Evolutionary conservation across 2,888 invertebrate genomes (phyloP).

Genomic region (Eumacrocentrus americanus): DNA sequence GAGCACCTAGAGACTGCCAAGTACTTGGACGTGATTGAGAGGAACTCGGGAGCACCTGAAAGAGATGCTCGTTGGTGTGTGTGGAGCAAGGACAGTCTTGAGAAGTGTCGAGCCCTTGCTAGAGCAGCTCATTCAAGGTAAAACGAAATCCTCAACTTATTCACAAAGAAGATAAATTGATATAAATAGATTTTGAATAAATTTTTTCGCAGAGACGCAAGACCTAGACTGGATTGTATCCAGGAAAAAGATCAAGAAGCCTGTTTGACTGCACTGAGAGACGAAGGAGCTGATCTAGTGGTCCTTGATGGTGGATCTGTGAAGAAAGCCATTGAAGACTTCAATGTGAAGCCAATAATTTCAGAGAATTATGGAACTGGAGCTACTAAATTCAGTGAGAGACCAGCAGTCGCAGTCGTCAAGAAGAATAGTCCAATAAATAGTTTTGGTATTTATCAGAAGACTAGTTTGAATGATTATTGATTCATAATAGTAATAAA

Average conservation of each 20-base stretch:
- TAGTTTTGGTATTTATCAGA: constrained; percentile 58
- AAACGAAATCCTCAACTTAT: neutral
- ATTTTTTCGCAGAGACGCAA: constrained; percentile 69
- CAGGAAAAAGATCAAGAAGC: constrained; percentile 68
- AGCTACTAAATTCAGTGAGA: constrained; percentile 63
- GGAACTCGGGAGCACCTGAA: constrained; percentile 74
- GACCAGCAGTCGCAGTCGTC: constrained; percentile 70
- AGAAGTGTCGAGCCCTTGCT: constrained; percentile 70
- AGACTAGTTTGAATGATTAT: neutral
- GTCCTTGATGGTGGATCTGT: constrained; percentile 71
- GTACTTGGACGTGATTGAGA: constrained; percentile 74
- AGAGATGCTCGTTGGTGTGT: constrained; percentile 71
- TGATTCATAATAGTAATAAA: neutral
- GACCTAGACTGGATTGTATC: constrained; percentile 81
- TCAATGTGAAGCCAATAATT: constrained; percentile 69
- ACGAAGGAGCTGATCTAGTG: constrained; percentile 74
- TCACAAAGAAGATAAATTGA: neutral
- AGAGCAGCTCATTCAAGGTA: constrained; percentile 73
- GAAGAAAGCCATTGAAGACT: constrained; percentile 64
- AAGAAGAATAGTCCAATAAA: constrained; percentile 66
- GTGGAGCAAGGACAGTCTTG: constrained; percentile 69
- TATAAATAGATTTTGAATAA: no score
- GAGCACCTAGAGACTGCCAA: constrained; percentile 71
- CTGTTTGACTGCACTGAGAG: constrained; percentile 72
- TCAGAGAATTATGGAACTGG: constrained; percentile 70